These are phyloP conservation scores for Simalia tracyae DNA, from an alignment of 2,797 vertebrate genomes.

Conservation along the genomic window DNA sequence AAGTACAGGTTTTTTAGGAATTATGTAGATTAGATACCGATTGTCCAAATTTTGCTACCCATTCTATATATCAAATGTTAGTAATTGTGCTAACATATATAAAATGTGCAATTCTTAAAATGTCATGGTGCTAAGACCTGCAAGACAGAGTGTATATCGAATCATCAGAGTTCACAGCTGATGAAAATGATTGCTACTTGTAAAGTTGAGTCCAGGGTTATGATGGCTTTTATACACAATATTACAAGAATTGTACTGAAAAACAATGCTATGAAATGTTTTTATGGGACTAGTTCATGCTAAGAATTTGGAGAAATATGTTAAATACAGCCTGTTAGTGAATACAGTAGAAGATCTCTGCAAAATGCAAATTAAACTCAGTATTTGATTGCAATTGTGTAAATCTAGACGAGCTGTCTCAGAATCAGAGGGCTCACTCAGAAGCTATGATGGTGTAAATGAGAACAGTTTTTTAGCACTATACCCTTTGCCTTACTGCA, in stretches of 20 bases:
- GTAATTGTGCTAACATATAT: fast-evolving
- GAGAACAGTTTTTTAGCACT: constrained; percentile 20
- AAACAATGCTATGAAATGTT: background rate
- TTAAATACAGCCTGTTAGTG: constrained; percentile 11
- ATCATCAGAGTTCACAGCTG: fast-evolving
- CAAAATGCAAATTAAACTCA: constrained; percentile 27
- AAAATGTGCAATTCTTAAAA: background rate
- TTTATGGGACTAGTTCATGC: background rate
- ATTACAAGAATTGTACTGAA: background rate
- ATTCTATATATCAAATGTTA: background rate
- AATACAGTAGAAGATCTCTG: constrained; percentile 21
- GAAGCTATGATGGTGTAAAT: constrained; percentile 18
- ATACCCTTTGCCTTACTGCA: constrained; percentile 5
- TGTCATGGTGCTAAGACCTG: background rate
- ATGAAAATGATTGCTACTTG: background rate
- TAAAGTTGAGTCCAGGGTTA: fast-evolving
- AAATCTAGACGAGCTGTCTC: constrained; percentile 30
- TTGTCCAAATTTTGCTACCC: background rate
- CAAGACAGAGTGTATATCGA: background rate
- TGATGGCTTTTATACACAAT: constrained; percentile 6
- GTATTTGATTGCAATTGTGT: constrained; percentile 42
- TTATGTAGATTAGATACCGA: background rate
- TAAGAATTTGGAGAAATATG: background rate
- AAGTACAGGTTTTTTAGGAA: background rate
- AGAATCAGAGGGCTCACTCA: constrained; percentile 21